Evolutionary conservation across 2,113 vertebrate genomes (phyloP).

Genomic region (Thinocorus orbignyianus): DNA sequence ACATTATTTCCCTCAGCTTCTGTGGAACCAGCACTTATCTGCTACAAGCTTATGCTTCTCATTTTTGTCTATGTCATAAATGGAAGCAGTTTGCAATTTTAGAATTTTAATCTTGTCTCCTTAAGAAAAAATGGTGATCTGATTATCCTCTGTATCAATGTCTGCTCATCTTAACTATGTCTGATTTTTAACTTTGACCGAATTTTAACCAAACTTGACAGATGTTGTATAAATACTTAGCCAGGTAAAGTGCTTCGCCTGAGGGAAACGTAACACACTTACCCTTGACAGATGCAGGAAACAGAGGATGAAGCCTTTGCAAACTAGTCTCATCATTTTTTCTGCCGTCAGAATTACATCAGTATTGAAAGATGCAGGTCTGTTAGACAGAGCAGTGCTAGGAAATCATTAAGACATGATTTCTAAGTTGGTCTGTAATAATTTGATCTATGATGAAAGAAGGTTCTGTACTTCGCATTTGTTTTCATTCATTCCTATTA

Average conservation of each 20-base stretch:
- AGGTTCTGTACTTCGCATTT: neutral
- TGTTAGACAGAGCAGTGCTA: neutral
- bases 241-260: constrained; percentile 21
- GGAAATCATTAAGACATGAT: neutral
- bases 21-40: neutral
- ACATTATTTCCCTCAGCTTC: neutral
- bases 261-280: neutral
- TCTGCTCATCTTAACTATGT: neutral
- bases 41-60: neutral
- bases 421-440: neutral
- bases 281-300: neutral
- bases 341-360: neutral
- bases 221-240: constrained; percentile 30
- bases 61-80: neutral
- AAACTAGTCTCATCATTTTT: neutral
- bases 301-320: neutral
- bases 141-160: neutral
- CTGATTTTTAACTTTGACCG: constrained; percentile 8
- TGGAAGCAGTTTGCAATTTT: neutral
- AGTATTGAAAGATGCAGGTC: neutral
- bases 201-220: constrained; percentile 34
- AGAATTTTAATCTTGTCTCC: neutral
- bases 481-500: neutral
- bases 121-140: neutral
- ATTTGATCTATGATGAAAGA: neutral